Percentiles rank a stretch among this genome's conserved stretches.
phyloP scores from a whole-genome alignment of 2,113 vertebrate species.

The Thalassoma bifasciatum region DNA sequence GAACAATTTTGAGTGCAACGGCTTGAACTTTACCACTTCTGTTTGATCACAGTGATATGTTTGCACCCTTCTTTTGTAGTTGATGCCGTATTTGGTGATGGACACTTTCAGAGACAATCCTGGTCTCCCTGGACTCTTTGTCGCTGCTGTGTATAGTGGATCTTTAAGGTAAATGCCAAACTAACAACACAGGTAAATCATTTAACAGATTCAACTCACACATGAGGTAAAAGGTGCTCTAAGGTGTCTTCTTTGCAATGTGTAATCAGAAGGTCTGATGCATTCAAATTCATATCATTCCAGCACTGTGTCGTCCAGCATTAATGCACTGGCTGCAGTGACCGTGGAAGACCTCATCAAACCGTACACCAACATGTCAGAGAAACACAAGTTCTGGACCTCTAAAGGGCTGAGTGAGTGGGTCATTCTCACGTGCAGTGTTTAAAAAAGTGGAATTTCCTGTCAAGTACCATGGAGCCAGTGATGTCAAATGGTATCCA shows the following conservation, averaged over 20 bases:
- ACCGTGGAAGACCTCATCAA: conserved; percentile 88
- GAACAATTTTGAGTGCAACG: too few relatives aligned
- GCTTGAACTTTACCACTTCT: too few relatives aligned
- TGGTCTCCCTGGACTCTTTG: conserved; percentile 87
- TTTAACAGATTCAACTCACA: background rate
- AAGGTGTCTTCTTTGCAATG: background rate
- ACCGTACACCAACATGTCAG: conserved; percentile 81
- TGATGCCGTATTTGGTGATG: conserved; percentile 87
- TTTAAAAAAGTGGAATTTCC: background rate
- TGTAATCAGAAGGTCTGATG: background rate
- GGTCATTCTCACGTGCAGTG: background rate
- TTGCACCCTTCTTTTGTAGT: conserved; percentile 58
- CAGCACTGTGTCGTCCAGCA: conserved; percentile 92
- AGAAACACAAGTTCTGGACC: conserved; percentile 83
- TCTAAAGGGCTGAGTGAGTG: conserved; percentile 88
- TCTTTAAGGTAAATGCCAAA: conserved; percentile 81
- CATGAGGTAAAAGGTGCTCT: background rate
- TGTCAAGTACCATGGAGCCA: background rate
- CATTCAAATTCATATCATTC: background rate
- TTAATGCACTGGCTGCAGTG: conserved; percentile 89
- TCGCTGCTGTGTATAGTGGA: conserved; percentile 86
- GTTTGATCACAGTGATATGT: too few relatives aligned
- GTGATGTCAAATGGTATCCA: background rate
- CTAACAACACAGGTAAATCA: background rate
- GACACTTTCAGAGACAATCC: conserved; percentile 83